These are phyloP conservation scores for Zaprionus davidi DNA, from an alignment of 1,140 invertebrate species.

Conservation along the genomic window DNA sequence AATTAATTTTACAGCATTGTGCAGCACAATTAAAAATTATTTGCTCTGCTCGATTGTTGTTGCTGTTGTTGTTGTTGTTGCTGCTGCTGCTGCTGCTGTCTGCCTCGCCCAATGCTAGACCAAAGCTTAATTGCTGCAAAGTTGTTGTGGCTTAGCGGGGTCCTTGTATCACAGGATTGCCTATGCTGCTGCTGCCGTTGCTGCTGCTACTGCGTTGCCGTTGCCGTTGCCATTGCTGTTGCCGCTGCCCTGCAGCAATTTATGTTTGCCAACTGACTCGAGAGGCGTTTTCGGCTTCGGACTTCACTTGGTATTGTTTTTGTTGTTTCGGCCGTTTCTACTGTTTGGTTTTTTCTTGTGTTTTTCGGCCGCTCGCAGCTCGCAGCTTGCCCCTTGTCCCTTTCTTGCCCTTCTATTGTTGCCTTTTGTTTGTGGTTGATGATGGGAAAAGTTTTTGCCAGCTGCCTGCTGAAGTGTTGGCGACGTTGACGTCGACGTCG, in stretches of 20 bases:
- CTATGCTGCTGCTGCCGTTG: conserved; percentile 27
- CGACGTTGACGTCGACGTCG: conserved; percentile 76
- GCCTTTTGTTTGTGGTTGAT: conserved; percentile 81
- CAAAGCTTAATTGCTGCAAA: conserved; percentile 79
- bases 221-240: conserved; percentile 13
- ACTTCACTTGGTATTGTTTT: conserved; percentile 53
- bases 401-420: conserved; percentile 59
- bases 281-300: conserved; percentile 52
- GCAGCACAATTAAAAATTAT: conserved; percentile 83
- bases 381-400: conserved; percentile 4
- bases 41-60: conserved; percentile 54
- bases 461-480: conserved; percentile 78
- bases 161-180: conserved; percentile 61
- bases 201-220: not conserved
- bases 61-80: not conserved
- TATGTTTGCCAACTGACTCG: conserved; percentile 65
- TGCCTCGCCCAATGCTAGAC: conserved; percentile 59
- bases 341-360: conserved; percentile 14
- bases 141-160: conserved; percentile 79
- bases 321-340: conserved; percentile 32
- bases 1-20: conserved; percentile 83
- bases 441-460: conserved; percentile 83
- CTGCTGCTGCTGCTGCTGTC: conserved; percentile 17
- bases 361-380: conserved; percentile 11
- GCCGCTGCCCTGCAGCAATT: conserved; percentile 71